phyloP scores from a whole-genome alignment of 2,888 invertebrate genomes.

The Caenorhabditis sinica region DNA sequence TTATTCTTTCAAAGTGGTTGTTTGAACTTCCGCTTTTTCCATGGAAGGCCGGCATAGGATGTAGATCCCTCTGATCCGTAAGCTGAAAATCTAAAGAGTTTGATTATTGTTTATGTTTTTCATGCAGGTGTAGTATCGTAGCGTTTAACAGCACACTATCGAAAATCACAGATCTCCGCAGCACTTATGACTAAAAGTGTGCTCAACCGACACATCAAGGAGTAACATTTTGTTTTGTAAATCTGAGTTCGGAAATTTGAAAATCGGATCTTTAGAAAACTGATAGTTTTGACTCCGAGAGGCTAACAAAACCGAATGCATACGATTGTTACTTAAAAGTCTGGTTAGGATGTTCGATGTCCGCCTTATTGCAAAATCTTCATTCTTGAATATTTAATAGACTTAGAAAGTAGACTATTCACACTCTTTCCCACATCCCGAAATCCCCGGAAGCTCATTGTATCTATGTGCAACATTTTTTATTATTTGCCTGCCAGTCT shows the following conservation, averaged over 20 bases:
- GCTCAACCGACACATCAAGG: not conserved
- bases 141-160: not conserved
- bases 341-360: too few relatives aligned
- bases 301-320: too few relatives aligned
- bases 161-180: not conserved
- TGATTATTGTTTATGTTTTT: not conserved
- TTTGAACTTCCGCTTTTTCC: not conserved
- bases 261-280: too few relatives aligned
- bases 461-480: slow-evolving; percentile 18
- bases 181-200: not conserved
- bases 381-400: too few relatives aligned
- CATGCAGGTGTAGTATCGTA: not conserved
- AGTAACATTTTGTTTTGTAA: not conserved
- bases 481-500: slow-evolving; percentile 10
- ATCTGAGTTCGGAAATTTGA: too few relatives aligned
- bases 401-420: too few relatives aligned
- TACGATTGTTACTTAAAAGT: too few relatives aligned
- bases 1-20: too few relatives aligned
- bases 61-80: not conserved
- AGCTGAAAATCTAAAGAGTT: not conserved
- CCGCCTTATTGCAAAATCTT: too few relatives aligned
- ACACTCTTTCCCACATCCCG: not conserved
- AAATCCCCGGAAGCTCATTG: not conserved
- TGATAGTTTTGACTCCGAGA: too few relatives aligned
- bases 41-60: not conserved